These are phyloP conservation scores for Aphaenogaster rudis DNA, from an alignment of 1,140 invertebrate species.

Conservation along the genomic window DNA sequence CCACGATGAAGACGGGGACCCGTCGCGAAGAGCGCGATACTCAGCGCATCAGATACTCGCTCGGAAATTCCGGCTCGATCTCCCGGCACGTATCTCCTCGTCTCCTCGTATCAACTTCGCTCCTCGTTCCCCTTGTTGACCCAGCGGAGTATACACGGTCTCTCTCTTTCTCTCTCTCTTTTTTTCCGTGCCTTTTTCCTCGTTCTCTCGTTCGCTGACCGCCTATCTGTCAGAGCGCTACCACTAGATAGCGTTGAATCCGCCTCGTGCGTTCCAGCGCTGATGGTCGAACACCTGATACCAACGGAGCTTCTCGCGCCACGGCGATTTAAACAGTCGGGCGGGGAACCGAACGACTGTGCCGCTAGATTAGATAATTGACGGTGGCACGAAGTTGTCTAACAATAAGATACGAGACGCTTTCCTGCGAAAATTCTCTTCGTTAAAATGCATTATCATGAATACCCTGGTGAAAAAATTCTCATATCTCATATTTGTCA, in stretches of 20 bases:
- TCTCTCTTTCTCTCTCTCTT: slow-evolving; percentile 36
- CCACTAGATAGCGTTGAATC: slow-evolving; percentile 67
- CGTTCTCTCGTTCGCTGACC: slow-evolving; percentile 34
- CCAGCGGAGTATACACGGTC: slow-evolving; percentile 33
- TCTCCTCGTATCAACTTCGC: slow-evolving; percentile 29
- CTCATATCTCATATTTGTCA: too few species aligned
- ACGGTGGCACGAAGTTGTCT: not conserved
- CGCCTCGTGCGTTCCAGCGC: not conserved
- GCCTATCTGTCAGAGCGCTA: slow-evolving; percentile 12
- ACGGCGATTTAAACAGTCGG: not conserved
- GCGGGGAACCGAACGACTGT: not conserved
- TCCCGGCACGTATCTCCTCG: slow-evolving; percentile 28
- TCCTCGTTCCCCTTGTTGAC: not conserved
- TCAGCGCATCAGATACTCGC: slow-evolving; percentile 32
- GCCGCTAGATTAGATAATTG: not conserved
- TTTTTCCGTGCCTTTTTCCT: slow-evolving; percentile 43
- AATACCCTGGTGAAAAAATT: too few species aligned
- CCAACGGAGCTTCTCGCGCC: slow-evolving; percentile 49
- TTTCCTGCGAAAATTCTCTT: not conserved
- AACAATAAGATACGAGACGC: not conserved
- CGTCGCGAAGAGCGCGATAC: slow-evolving; percentile 44
- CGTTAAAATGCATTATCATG: not conserved
- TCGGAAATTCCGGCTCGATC: slow-evolving; percentile 65
- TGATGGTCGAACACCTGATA: not conserved
- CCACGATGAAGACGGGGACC: not conserved